These are phyloP conservation scores for Entosphenus tridentatus DNA, from an alignment of 2,113 vertebrate species.

Conservation along the genomic window DNA sequence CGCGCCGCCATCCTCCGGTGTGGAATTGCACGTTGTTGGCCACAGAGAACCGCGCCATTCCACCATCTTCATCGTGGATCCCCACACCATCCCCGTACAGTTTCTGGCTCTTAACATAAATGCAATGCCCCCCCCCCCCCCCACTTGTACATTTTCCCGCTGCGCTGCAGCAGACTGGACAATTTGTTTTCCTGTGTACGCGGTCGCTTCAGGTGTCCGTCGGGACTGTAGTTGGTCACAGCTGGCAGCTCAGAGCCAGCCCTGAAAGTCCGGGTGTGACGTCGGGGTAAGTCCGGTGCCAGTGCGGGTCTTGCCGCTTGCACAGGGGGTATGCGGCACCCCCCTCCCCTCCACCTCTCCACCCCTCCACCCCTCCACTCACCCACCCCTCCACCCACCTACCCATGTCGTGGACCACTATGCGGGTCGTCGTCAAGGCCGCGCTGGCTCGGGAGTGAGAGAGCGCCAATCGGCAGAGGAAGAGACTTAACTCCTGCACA, in stretches of 20 bases:
- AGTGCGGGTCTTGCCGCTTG: neutral
- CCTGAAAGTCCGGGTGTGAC: constrained; percentile 9
- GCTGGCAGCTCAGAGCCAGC: constrained; percentile 10
- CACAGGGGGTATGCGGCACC: neutral
- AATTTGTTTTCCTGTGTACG: too few relatives aligned
- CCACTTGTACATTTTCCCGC: constrained; percentile 5
- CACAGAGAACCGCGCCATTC: too few relatives aligned
- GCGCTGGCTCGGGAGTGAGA: neutral
- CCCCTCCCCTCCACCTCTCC: neutral
- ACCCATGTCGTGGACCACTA: rapidly evolving
- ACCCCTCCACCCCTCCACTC: neutral
- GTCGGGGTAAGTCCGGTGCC: constrained; percentile 13
- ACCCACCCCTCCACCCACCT: neutral
- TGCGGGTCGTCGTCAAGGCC: constrained; percentile 11
- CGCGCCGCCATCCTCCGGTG: too few relatives aligned
- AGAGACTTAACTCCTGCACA: neutral
- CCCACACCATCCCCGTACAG: too few relatives aligned
- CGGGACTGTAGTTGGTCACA: constrained; percentile 17
- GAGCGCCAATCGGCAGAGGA: neutral
- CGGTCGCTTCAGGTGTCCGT: constrained; percentile 16
- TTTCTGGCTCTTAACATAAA: too few relatives aligned
- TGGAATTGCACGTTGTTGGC: too few relatives aligned
- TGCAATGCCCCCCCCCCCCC: constrained; percentile 6
- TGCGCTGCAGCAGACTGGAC: too few relatives aligned
- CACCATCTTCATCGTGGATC: too few relatives aligned